Conservation (phyloP, 2,113 vertebrate species). For the Spea bombifrons region DNA sequence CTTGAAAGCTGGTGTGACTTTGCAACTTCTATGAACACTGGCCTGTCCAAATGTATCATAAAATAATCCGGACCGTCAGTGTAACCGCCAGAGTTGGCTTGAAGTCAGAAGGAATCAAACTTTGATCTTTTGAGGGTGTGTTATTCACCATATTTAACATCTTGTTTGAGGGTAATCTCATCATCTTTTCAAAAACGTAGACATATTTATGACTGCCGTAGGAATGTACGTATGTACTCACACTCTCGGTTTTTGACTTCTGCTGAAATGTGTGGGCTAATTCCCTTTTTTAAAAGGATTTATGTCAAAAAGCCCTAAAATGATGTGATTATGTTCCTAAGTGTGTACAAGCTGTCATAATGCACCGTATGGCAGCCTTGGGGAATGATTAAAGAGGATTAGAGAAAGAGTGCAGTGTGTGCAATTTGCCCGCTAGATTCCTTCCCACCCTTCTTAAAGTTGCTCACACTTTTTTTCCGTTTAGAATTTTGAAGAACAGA, state of each 20-base stretch:
- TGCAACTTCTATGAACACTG: too few relatives aligned
- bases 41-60: too few relatives aligned
- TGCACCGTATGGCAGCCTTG: not conserved
- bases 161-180: not conserved
- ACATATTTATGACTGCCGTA: not conserved
- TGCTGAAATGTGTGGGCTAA: conserved; percentile 1
- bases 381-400: conserved; percentile 34
- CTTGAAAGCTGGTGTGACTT: too few relatives aligned
- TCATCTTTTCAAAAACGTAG: not conserved
- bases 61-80: too few relatives aligned
- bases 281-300: not conserved
- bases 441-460: not conserved
- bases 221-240: not conserved
- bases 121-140: too few relatives aligned
- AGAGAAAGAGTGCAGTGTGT: not conserved
- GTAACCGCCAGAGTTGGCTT: too few relatives aligned
- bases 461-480: too few relatives aligned
- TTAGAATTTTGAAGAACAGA: too few relatives aligned
- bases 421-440: not conserved
- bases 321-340: conserved; percentile 11
- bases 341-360: conserved; percentile 33
- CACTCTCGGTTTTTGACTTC: conserved; percentile 1
- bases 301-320: conserved; percentile 28
- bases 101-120: too few relatives aligned
- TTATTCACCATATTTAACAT: too few relatives aligned